Percentiles rank a stretch among this genome's conserved stretches.
Conservation (phyloP, 1,140 invertebrate genomes). For the Drosophila gunungcola region DNA sequence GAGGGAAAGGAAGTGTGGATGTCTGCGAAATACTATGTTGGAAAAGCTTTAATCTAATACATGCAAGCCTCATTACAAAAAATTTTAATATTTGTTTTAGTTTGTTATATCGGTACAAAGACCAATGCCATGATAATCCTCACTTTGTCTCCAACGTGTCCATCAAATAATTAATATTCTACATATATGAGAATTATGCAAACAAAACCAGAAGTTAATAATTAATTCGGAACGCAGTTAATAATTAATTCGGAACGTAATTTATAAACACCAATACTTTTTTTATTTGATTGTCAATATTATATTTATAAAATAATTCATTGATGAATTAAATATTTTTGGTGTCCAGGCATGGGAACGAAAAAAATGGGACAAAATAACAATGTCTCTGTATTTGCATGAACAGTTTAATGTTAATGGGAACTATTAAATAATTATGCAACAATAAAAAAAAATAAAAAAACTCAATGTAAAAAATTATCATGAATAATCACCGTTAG, state of each 20-base stretch:
- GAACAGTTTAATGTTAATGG: slow-evolving; percentile 44
- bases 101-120: slow-evolving; percentile 16
- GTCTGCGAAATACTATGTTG: slow-evolving; percentile 41
- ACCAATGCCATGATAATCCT: not conserved
- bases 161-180: slow-evolving; percentile 29
- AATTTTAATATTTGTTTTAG: slow-evolving; percentile 11
- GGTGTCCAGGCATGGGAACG: slow-evolving; percentile 16
- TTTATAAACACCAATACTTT: slow-evolving; percentile 17
- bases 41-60: slow-evolving; percentile 62
- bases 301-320: slow-evolving; percentile 61
- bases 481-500: too few relatives aligned
- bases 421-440: slow-evolving; percentile 49
- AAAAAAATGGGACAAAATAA: slow-evolving; percentile 6
- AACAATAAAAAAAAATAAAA: slow-evolving; percentile 32
- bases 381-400: slow-evolving; percentile 32
- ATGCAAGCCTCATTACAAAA: not conserved
- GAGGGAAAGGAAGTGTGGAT: slow-evolving; percentile 8
- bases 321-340: slow-evolving; percentile 61
- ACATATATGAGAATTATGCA: slow-evolving; percentile 18
- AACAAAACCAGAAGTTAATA: slow-evolving; percentile 16
- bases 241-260: too few relatives aligned
- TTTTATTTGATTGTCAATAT: slow-evolving; percentile 42
- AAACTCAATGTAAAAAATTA: not conserved
- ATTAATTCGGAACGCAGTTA: slow-evolving; percentile 26
- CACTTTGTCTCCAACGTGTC: slow-evolving; percentile 36